These are phyloP conservation scores for Sinohyriopsis cumingii DNA, from an alignment of 2,888 invertebrate genomes.

Conservation along the genomic window DNA sequence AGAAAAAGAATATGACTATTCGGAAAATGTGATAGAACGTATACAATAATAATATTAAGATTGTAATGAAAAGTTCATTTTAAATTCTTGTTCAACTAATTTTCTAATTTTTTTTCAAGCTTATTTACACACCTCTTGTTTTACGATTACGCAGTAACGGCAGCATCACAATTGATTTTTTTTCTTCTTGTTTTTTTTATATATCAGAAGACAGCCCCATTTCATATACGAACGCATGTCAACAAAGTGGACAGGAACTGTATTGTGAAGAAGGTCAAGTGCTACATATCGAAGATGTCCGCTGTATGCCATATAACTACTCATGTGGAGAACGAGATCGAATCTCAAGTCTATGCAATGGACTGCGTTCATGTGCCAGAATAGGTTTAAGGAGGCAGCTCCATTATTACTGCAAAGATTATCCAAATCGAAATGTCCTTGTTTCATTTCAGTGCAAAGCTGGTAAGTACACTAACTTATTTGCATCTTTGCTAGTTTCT, in stretches of 20 bases:
- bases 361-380: conserved; percentile 38
- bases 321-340: conserved; percentile 34
- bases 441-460: conserved; percentile 40
- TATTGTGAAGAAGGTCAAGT: conserved; percentile 30
- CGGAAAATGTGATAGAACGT: too few species aligned
- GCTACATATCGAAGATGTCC: conserved; percentile 33
- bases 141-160: too few species aligned
- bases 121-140: too few species aligned
- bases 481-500: too few species aligned
- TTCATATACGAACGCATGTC: conserved; percentile 30
- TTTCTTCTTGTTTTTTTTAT: too few species aligned
- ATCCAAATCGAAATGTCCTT: conserved; percentile 27
- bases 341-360: conserved; percentile 40
- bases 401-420: conserved; percentile 35
- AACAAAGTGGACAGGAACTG: conserved; percentile 22
- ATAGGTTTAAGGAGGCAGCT: conserved; percentile 42
- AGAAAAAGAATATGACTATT: too few species aligned
- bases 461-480: conserved; percentile 24
- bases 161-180: too few species aligned
- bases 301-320: conserved; percentile 36
- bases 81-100: too few species aligned
- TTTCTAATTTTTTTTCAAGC: too few species aligned
- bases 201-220: conserved; percentile 2
- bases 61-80: too few species aligned
- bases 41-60: too few species aligned